Percentiles rank a stretch among this genome's conserved stretches.
These are phyloP conservation scores for Drosophila aff. DNA, from an alignment of 1,140 invertebrate species.

Conservation along the genomic window DNA sequence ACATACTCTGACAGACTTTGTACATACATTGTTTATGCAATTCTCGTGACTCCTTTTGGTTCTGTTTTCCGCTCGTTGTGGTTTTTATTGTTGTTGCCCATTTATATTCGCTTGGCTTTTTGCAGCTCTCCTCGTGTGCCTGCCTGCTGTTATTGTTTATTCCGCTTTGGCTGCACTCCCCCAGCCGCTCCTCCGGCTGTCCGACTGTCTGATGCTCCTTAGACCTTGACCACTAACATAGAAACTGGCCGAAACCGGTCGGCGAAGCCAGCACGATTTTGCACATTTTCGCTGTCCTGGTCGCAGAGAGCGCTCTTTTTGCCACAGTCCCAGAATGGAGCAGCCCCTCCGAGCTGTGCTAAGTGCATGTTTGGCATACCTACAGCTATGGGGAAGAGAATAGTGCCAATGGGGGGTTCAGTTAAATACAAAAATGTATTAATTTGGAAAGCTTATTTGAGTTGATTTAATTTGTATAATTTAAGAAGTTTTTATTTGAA, in stretches of 20 bases:
- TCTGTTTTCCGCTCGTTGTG: conserved; percentile 51
- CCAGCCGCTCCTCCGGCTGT: conserved; percentile 35
- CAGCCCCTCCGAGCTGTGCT: background rate
- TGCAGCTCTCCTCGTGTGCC: conserved; percentile 12
- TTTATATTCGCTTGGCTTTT: conserved; percentile 44
- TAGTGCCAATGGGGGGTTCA: background rate
- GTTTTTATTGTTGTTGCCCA: conserved; percentile 33
- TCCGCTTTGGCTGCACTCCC: conserved; percentile 62
- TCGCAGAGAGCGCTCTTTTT: background rate
- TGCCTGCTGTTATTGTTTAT: conserved; percentile 67
- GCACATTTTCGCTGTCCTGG: conserved; percentile 31
- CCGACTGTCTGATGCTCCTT: conserved; percentile 74
- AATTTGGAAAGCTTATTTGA: background rate
- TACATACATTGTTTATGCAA: conserved; percentile 73
- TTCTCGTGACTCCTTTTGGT: conserved; percentile 67
- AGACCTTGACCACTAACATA: conserved; percentile 85
- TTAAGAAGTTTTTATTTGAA: no score
- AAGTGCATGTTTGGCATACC: conserved; percentile 18
- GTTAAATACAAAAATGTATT: background rate
- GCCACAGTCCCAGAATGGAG: background rate
- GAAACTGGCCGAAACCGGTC: conserved; percentile 72
- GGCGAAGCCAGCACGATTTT: conserved; percentile 30
- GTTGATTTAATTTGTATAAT: no score
- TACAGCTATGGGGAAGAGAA: background rate
- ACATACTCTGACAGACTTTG: conserved; percentile 28